phyloP scores from a whole-genome alignment of 1,140 invertebrate species.

The Helicoverpa armigera region DNA sequence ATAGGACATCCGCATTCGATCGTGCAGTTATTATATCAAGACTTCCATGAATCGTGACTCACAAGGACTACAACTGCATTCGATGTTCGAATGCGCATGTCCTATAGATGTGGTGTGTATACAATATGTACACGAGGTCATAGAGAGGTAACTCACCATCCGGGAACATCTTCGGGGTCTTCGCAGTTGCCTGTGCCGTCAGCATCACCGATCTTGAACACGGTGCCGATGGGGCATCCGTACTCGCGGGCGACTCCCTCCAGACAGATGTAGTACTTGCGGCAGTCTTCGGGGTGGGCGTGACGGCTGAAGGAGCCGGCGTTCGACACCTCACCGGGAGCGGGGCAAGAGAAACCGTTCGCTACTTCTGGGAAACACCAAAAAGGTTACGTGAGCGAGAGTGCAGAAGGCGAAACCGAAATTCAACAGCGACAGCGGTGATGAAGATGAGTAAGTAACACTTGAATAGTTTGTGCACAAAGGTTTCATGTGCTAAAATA shows the following conservation, averaged over 20 bases:
- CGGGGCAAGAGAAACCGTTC: conserved; percentile 95
- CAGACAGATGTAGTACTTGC: conserved; percentile 97
- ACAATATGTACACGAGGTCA: conserved; percentile 42
- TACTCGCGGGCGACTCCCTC: conserved; percentile 96
- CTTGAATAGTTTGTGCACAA: conserved; percentile 45
- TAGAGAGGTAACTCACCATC: conserved; percentile 92
- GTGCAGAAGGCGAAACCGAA: conserved; percentile 64
- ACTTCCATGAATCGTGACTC: conserved; percentile 15
- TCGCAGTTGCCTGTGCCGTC: conserved; percentile 97
- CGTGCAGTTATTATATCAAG: conserved; percentile 32
- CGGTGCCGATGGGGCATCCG: conserved; percentile 97
- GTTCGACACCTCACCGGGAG: conserved; percentile 92
- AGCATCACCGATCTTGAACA: conserved; percentile 97
- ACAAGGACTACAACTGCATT: neutral
- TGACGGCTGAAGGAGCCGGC: conserved; percentile 97
- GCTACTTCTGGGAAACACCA: conserved; percentile 92
- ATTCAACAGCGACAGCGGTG: conserved; percentile 51
- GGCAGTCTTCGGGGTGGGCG: conserved; percentile 97
- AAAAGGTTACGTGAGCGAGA: conserved; percentile 65
- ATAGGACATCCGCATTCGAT: conserved; percentile 58
- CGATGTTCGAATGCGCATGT: conserved; percentile 26
- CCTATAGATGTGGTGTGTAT: conserved; percentile 24
- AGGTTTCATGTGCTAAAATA: conserved; percentile 26
- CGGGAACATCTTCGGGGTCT: conserved; percentile 97
- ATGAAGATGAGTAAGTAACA: conserved; percentile 52